These are phyloP conservation scores for Eristalinus aeneus DNA, from an alignment of 2,888 invertebrate species.

Conservation along the genomic window DNA sequence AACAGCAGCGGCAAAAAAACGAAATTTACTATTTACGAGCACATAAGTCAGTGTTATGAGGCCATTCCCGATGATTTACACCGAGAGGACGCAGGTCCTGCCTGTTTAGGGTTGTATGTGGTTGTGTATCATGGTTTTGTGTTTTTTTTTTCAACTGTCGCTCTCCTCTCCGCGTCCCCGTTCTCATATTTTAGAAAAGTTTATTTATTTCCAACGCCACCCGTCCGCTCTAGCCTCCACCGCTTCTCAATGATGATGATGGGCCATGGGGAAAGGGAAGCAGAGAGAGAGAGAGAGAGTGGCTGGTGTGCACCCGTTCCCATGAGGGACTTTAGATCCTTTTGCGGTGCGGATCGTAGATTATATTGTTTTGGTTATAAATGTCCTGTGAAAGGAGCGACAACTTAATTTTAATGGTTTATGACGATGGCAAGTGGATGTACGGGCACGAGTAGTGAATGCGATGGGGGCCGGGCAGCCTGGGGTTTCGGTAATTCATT, in stretches of 20 bases:
- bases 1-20: constrained; percentile 6
- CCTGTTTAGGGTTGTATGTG: constrained; percentile 9
- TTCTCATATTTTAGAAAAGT: constrained; percentile 29
- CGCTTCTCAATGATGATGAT: constrained; percentile 1
- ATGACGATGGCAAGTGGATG: neutral
- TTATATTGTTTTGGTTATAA: constrained; percentile 35
- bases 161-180: neutral
- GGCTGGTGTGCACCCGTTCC: neutral
- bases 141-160: neutral
- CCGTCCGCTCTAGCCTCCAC: too few species aligned
- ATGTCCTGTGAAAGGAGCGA: constrained; percentile 28
- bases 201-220: constrained; percentile 34
- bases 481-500: neutral
- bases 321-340: constrained; percentile 8
- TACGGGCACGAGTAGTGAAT: neutral
- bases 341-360: constrained; percentile 31
- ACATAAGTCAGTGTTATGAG: constrained; percentile 62
- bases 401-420: constrained; percentile 43
- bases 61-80: constrained; percentile 60
- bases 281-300: neutral
- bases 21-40: constrained; percentile 61
- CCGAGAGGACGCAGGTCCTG: constrained; percentile 20
- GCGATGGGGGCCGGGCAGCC: neutral
- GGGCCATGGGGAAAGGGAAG: too few species aligned
- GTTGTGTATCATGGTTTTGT: constrained; percentile 10